Evolutionary conservation across 2,888 invertebrate genomes (phyloP).

Genomic region (Allolobophora icterica): DNA sequence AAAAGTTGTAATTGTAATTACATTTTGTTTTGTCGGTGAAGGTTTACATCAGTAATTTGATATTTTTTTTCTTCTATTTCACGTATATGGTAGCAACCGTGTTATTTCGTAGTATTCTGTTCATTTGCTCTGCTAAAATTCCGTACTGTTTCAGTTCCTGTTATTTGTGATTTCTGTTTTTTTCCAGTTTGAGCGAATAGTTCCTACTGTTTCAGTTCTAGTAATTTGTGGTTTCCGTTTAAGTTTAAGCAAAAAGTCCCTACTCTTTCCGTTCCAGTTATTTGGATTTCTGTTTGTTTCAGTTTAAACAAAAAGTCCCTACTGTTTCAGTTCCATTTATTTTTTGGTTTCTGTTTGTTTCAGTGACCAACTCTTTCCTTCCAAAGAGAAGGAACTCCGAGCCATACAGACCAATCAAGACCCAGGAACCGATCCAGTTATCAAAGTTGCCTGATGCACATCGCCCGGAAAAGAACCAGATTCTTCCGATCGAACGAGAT

Average conservation of each 20-base stretch:
- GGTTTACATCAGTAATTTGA: too few species aligned
- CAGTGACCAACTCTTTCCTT: constrained; percentile 25
- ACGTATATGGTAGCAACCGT: too few species aligned
- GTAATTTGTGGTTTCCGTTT: background rate
- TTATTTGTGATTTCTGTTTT: too few species aligned
- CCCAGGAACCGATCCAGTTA: constrained; percentile 59
- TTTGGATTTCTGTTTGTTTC: background rate
- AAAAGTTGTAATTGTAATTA: background rate
- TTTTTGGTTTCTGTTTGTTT: background rate
- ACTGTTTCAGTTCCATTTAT: background rate
- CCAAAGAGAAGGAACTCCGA: constrained; percentile 29
- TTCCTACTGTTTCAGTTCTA: background rate
- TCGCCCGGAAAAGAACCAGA: constrained; percentile 70
- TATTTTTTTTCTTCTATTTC: too few species aligned
- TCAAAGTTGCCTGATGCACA: constrained; percentile 60
- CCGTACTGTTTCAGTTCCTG: too few species aligned
- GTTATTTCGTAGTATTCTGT: too few species aligned
- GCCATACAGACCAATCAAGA: constrained; percentile 50
- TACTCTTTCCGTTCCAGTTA: background rate
- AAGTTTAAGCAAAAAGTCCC: background rate
- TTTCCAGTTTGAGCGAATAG: too few species aligned
- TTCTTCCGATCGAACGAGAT: constrained; percentile 90
- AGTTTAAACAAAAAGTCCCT: background rate
- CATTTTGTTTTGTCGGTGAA: too few species aligned
- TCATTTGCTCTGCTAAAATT: too few species aligned